Evolutionary conservation across 2,888 invertebrate genomes (phyloP), one percentile per base, ranked within the genome.

Genomic region (Torymus tubicola): DNA sequence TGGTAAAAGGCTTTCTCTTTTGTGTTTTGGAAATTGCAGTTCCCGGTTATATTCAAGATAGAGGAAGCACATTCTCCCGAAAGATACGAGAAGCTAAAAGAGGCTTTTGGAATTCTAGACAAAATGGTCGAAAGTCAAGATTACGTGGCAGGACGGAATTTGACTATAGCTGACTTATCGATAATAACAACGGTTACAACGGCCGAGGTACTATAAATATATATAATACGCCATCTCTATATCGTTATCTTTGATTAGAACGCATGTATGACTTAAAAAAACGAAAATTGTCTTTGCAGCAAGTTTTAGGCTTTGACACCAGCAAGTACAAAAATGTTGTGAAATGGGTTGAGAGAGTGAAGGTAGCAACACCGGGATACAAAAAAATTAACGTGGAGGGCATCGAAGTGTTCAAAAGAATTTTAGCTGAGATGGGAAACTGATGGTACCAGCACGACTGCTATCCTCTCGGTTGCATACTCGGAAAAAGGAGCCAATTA

Each of bases 271-370:
- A 31, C 0, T 31, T 72, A 12, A 16, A 31, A 21, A 53, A 60
- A 74, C 42, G n/a, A n/a, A 64, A 58, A 60, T 12, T n/a, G 18
- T 52, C 60, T 11, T 52, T 53, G 12, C 83, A 85, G 70, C 81
- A 90, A 90, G 85, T 80, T 10, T 83, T 88, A 2, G 87, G 87
- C 31, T 90, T 89, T 60, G 86, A 89, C 2, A 57, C 88, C 18
- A 82, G 81, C 86, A 93, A 94, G 86, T 96, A 94, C 91, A 89
- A 93, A 65, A 96, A 96, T 86, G 93, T 96, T 73, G 90, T 91
- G 80, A 94, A 93, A 81, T 95, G 95, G 95, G 92, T 92, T 86
- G 92, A 92, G 21, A 93, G 92, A 82, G 92, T 93, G 76, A 94
- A 94, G 90, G 90, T 90, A 63, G 92, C 92, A 1, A 92, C 93